Evolutionary conservation across 2,888 invertebrate genomes (phyloP).

Genomic region (Sphaerophoria rueppellii): DNA sequence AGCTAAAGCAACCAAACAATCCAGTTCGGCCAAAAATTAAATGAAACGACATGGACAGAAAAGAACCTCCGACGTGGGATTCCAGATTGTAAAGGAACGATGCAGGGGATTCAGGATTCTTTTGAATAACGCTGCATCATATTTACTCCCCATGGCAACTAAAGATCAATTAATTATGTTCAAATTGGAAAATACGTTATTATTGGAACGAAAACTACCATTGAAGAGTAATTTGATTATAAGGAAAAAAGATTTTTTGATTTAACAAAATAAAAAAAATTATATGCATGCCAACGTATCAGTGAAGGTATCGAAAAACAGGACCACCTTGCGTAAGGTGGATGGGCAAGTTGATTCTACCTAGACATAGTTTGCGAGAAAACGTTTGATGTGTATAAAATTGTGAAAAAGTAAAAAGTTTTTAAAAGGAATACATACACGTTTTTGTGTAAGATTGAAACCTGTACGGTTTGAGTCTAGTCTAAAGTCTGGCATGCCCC

Average conservation of each 20-base stretch:
- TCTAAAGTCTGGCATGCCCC: no score
- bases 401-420: no score
- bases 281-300: not conserved
- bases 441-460: no score
- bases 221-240: conserved; percentile 49
- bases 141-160: conserved; percentile 59
- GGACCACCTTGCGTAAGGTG: no score
- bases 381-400: not conserved
- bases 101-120: conserved; percentile 1
- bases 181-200: conserved; percentile 61
- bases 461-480: no score
- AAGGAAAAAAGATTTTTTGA: conserved; percentile 7
- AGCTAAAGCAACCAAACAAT: not conserved
- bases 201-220: conserved; percentile 54
- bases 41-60: conserved; percentile 19
- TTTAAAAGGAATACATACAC: no score
- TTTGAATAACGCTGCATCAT: not conserved
- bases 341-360: no score
- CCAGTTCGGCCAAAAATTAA: not conserved
- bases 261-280: conserved; percentile 13
- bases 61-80: not conserved
- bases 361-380: not conserved
- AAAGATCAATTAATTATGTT: conserved; percentile 72
- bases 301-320: no score
- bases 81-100: not conserved